Percentiles rank a stretch among this genome's conserved stretches.
These are phyloP conservation scores for Pectinophora gossypiella DNA, from an alignment of 1,140 invertebrate genomes.

Conservation along the genomic window DNA sequence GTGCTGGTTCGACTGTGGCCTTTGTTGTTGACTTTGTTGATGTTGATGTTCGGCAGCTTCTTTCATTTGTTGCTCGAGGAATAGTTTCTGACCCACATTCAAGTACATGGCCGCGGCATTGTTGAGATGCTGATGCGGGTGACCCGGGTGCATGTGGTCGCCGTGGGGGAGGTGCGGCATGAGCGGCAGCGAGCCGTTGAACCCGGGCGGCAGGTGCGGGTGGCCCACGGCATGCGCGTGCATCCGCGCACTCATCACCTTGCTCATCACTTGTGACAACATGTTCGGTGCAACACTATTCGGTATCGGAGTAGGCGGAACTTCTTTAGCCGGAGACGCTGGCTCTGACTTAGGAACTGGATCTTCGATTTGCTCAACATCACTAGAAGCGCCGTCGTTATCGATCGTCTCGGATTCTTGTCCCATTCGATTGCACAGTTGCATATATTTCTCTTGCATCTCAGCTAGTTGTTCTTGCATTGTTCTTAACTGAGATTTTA, in stretches of 20 bases:
- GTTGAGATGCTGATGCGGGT: constrained; percentile 78
- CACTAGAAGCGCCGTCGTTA: constrained; percentile 83
- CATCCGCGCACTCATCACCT: constrained; percentile 81
- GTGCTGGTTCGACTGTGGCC: constrained; percentile 75
- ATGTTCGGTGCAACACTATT: constrained; percentile 75
- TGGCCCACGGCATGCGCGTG: constrained; percentile 74
- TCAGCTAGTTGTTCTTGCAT: constrained; percentile 92
- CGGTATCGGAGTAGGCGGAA: constrained; percentile 73
- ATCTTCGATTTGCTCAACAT: constrained; percentile 79
- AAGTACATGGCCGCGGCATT: constrained; percentile 86
- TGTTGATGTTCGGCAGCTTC: constrained; percentile 78
- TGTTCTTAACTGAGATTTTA: constrained; percentile 89
- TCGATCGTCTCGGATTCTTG: constrained; percentile 84
- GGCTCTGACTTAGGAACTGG: constrained; percentile 76
- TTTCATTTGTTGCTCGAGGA: constrained; percentile 86
- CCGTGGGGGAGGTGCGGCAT: constrained; percentile 77
- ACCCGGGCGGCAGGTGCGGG: constrained; percentile 73
- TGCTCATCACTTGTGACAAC: constrained; percentile 82
- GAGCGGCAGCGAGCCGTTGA: constrained; percentile 74
- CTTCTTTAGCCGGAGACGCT: constrained; percentile 76
- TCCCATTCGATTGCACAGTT: constrained; percentile 90
- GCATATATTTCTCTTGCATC: constrained; percentile 94
- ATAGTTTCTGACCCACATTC: constrained; percentile 82
- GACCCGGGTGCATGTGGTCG: constrained; percentile 73
- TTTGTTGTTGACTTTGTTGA: constrained; percentile 38